Base-by-base conservation (phyloP, 2,113 vertebrate species). In the Hyaena hyaena region DNA sequence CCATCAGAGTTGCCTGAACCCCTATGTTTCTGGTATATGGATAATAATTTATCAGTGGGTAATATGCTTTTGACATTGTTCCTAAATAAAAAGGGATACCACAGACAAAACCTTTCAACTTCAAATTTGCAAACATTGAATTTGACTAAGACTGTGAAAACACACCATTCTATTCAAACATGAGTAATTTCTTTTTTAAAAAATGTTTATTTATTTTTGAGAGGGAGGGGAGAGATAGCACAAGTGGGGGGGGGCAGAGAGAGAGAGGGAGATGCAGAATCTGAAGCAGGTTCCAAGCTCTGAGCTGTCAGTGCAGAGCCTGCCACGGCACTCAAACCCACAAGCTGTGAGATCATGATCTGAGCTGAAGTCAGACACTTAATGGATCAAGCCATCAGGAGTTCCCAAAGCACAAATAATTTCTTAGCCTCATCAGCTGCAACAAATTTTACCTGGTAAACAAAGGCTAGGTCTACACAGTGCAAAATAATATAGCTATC, bases 61-160 rank as follows among this genome's bases (percentile, higher is more conserved):
- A 39, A n/a, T 28, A 55, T 31, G 15, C 21, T 65, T 97, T 85
- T 90, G 84, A 82, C 92, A 82, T 83, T 17, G 7, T 24, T 61
- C 16, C 28, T 79, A 63, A 66, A 35, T 84, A 61, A 83, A 79
- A 92, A 89, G 6, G 8, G 31, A 23, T 45, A 71, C 39, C 24
- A 63, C 16, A 65, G 4, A 53, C 33, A 93, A 96, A 89, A 24
- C 6, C 68, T 71, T 92, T 81, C 68, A 6, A 93, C 35, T 85
- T 96, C 93, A 93, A 96, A 82, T 83, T 50, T 77, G 39, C 24
- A 82, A 94, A 90, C 45, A 65, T 0, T 96, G 74, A 74, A 73
- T 79, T 74, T 81, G 66, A 88, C 50, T 81, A 39, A 83, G 1
- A 39, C 31, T 86, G 83, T 87, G n/a, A 74, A 73, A 66, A 28